Percentiles rank a stretch among this genome's conserved stretches.
Evolutionary conservation across 1,140 invertebrate genomes (phyloP).

Genomic region (Pseudoatta argentina): DNA sequence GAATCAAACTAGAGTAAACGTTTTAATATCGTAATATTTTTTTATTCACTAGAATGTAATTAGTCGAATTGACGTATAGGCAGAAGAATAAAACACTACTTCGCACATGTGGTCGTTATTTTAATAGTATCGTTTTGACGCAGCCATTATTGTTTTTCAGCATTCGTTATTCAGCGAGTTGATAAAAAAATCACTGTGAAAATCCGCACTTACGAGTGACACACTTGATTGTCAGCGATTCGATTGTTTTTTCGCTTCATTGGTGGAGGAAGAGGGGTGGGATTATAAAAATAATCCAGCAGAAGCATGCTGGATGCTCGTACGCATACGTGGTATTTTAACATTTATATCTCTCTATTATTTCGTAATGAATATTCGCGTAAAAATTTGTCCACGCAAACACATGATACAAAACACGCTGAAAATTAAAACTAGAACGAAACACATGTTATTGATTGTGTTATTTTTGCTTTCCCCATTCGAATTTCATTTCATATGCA

Average conservation of each 20-base stretch:
- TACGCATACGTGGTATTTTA: conserved; percentile 5
- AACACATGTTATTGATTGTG: background rate
- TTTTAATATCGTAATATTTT: background rate
- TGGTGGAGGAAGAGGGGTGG: background rate
- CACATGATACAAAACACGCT: background rate
- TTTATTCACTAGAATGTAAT: background rate
- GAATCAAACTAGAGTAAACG: background rate
- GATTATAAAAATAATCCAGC: conserved; percentile 56
- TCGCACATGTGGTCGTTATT: background rate
- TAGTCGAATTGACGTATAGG: conserved; percentile 12
- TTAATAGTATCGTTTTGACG: conserved; percentile 28
- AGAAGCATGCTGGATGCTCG: background rate
- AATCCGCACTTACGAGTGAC: conserved; percentile 33
- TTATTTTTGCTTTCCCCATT: background rate
- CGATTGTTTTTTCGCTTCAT: conserved; percentile 24
- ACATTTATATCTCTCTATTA: conserved; percentile 51
- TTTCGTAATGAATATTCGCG: conserved; percentile 24
- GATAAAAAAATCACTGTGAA: conserved; percentile 52
- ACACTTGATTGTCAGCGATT: conserved; percentile 36
- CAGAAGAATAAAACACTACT: conserved; percentile 14
- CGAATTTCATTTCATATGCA: background rate
- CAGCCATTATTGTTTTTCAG: conserved; percentile 10
- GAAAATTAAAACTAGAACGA: conserved; percentile 40
- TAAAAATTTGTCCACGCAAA: background rate
- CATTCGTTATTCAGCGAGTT: conserved; percentile 33